A percentile compares a stretch with the other conserved stretches of the same genome.
Conservation (phyloP, 2,888 invertebrate species). For the Caenorhabditis sinica region DNA sequence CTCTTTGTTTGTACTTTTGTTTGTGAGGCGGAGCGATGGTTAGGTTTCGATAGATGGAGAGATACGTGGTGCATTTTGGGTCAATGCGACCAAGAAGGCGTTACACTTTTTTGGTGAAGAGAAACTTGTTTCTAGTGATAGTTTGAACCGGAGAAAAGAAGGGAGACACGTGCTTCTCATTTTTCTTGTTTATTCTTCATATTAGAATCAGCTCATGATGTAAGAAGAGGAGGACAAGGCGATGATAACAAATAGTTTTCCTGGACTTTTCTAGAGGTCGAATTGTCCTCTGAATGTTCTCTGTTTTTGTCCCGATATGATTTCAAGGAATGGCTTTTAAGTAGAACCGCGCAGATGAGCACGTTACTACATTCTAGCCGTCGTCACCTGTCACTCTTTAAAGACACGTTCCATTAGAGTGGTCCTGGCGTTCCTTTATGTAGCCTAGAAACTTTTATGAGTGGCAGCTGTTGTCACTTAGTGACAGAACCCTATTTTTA, state of each 20-base stretch:
- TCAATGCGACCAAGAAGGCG: constrained; percentile 49
- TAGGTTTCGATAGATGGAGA: neutral
- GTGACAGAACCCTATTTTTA: no score
- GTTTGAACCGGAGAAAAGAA: constrained; percentile 52
- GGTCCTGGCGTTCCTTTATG: no score
- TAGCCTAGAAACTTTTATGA: neutral
- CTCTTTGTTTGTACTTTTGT: constrained; percentile 59
- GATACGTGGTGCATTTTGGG: constrained; percentile 20
- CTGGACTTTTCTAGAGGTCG: neutral
- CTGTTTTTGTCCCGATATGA: neutral
- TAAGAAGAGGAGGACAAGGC: no score
- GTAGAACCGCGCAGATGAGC: neutral
- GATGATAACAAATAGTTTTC: constrained; percentile 4
- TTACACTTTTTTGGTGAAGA: constrained; percentile 9
- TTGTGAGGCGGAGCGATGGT: constrained; percentile 34
- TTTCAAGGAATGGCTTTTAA: neutral
- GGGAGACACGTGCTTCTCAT: neutral
- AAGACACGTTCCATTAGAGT: neutral
- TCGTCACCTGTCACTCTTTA: neutral
- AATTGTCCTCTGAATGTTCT: neutral
- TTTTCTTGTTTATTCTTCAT: constrained; percentile 9
- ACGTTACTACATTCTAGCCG: constrained; percentile 7
- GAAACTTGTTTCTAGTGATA: constrained; percentile 44
- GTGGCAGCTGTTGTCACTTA: no score
- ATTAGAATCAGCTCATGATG: constrained; percentile 19